A percentile compares a stretch with the other conserved stretches of the same genome.
phyloP scores from a whole-genome alignment of 2,888 invertebrate genomes.

The Melipona bicolor region DNA sequence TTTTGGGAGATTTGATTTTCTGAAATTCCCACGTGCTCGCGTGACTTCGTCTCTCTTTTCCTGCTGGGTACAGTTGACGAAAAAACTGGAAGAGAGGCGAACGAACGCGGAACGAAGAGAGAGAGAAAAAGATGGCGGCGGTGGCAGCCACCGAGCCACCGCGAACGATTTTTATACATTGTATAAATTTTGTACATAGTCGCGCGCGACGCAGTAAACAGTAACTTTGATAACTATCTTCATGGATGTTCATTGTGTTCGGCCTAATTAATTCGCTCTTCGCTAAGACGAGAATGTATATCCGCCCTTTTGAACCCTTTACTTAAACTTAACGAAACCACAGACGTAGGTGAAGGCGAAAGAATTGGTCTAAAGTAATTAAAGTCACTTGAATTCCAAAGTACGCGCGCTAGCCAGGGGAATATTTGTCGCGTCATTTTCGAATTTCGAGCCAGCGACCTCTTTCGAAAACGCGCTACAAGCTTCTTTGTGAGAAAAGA shows the following conservation, averaged over 20 bases:
- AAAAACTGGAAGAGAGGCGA: not conserved
- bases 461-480: not conserved
- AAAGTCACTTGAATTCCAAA: not conserved
- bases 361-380: not conserved
- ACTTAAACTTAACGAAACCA: not conserved
- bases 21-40: not conserved
- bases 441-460: not conserved
- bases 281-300: slow-evolving; percentile 33
- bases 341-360: not conserved
- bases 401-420: not conserved
- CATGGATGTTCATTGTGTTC: slow-evolving; percentile 57
- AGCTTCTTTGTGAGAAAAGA: too few species aligned
- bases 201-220: slow-evolving; percentile 24
- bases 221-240: slow-evolving; percentile 54
- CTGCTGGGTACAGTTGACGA: slow-evolving; percentile 7
- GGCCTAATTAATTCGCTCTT: slow-evolving; percentile 54
- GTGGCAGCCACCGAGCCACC: slow-evolving; percentile 41
- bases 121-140: not conserved
- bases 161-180: slow-evolving; percentile 64
- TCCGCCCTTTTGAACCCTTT: slow-evolving; percentile 37
- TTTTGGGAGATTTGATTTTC: too few species aligned
- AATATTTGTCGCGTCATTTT: not conserved
- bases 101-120: slow-evolving; percentile 20
- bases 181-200: slow-evolving; percentile 69
- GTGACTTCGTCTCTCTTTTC: not conserved